These are phyloP conservation scores for Thera britannica DNA, from an alignment of 2,888 invertebrate genomes.

Conservation along the genomic window DNA sequence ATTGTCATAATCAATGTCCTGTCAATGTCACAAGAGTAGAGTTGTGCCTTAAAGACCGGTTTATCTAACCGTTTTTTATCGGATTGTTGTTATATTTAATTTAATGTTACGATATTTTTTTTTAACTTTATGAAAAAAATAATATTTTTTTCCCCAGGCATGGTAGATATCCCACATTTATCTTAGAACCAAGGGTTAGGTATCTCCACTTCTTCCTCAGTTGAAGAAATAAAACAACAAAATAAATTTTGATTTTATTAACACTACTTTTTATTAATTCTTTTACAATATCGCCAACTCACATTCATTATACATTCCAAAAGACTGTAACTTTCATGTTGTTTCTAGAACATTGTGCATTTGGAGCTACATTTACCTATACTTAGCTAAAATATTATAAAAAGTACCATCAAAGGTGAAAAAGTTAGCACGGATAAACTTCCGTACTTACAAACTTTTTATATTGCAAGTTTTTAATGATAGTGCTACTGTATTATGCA, in stretches of 20 bases:
- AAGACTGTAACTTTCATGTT: constrained; percentile 4
- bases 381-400: background rate
- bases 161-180: too few relatives aligned
- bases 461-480: background rate
- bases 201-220: background rate
- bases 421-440: background rate
- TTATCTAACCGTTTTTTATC: too few relatives aligned
- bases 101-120: too few relatives aligned
- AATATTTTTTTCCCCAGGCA: too few relatives aligned
- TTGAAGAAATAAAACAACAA: background rate
- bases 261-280: background rate
- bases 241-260: constrained; percentile 2
- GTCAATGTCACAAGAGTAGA: too few relatives aligned
- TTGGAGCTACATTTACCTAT: background rate
- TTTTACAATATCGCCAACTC: background rate
- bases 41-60: too few relatives aligned
- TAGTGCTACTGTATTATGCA: background rate
- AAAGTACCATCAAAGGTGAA: background rate
- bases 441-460: background rate
- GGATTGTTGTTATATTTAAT: too few relatives aligned
- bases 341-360: constrained; percentile 12
- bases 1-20: too few relatives aligned
- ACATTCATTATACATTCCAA: background rate
- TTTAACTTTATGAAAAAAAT: too few relatives aligned
- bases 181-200: too few relatives aligned